phyloP scores from a whole-genome alignment of 2,888 invertebrate species.

The Drosophila anceps region DNA sequence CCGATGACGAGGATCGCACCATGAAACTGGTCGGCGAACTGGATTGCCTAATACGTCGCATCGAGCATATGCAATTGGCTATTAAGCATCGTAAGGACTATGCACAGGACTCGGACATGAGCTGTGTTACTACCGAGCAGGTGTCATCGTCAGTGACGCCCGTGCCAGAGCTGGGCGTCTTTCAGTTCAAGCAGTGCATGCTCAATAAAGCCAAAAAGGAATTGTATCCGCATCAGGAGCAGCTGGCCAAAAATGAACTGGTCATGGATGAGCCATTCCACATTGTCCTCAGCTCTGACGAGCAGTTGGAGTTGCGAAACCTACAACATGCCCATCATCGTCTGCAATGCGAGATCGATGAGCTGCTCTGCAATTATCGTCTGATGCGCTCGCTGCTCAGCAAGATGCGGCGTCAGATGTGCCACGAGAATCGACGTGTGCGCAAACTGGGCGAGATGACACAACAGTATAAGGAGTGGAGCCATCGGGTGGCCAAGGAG shows the following conservation, averaged over 20 bases:
- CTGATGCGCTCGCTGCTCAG: constrained; percentile 25
- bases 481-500: constrained; percentile 20
- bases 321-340: constrained; percentile 46
- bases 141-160: background rate
- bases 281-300: constrained; percentile 31
- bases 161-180: constrained; percentile 2
- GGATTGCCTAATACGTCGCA: constrained; percentile 57
- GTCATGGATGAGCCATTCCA: background rate
- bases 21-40: constrained; percentile 30
- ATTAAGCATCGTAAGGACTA: constrained; percentile 31
- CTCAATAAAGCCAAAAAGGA: too few species aligned
- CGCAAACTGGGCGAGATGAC: constrained; percentile 3
- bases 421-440: constrained; percentile 13
- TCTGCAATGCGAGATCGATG: constrained; percentile 50
- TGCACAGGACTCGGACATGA: background rate
- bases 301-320: constrained; percentile 32
- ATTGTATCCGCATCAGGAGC: background rate
- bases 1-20: constrained; percentile 45
- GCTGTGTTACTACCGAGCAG: constrained; percentile 3
- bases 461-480: constrained; percentile 22
- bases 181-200: constrained; percentile 2
- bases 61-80: constrained; percentile 53
- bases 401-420: constrained; percentile 6
- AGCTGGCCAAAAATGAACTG: background rate
- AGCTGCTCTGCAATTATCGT: constrained; percentile 41